phyloP scores from a whole-genome alignment of 2,888 invertebrate genomes.

The Andrena chrysosceles region DNA sequence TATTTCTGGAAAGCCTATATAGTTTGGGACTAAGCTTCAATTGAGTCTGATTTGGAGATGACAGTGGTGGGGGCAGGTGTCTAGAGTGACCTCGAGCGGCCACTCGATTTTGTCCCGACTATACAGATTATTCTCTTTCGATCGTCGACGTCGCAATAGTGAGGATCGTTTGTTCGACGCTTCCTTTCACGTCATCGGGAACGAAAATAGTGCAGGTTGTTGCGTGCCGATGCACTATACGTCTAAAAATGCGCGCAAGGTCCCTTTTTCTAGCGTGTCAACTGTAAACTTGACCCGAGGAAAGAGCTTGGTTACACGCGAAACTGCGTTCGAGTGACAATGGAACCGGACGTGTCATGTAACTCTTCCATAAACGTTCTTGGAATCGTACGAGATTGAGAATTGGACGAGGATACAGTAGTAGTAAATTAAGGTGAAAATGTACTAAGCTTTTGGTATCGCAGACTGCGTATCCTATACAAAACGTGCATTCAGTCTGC shows the following conservation, averaged over 20 bases:
- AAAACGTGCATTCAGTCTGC: too few relatives aligned
- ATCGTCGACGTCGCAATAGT: not conserved
- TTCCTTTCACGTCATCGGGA: slow-evolving; percentile 1
- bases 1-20: not conserved
- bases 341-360: slow-evolving; percentile 47
- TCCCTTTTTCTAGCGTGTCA: slow-evolving; percentile 65
- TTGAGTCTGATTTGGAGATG: not conserved
- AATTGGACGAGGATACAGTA: slow-evolving; percentile 21
- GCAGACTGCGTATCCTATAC: too few relatives aligned
- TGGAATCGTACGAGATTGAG: slow-evolving; percentile 44
- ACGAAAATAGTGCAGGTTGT: slow-evolving; percentile 50
- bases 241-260: slow-evolving; percentile 56
- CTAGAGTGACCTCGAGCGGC: not conserved
- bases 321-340: slow-evolving; percentile 70
- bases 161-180: not conserved
- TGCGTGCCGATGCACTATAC: slow-evolving; percentile 53
- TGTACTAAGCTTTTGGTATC: too few relatives aligned
- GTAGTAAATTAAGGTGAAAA: not conserved
- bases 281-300: slow-evolving; percentile 71
- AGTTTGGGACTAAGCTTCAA: not conserved
- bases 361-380: slow-evolving; percentile 47
- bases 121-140: not conserved
- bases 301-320: slow-evolving; percentile 68
- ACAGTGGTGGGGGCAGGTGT: not conserved
- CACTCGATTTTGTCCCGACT: too few relatives aligned